Evolutionary conservation across 2,888 invertebrate genomes (phyloP).

Genomic region (Eristalis pertinax): DNA sequence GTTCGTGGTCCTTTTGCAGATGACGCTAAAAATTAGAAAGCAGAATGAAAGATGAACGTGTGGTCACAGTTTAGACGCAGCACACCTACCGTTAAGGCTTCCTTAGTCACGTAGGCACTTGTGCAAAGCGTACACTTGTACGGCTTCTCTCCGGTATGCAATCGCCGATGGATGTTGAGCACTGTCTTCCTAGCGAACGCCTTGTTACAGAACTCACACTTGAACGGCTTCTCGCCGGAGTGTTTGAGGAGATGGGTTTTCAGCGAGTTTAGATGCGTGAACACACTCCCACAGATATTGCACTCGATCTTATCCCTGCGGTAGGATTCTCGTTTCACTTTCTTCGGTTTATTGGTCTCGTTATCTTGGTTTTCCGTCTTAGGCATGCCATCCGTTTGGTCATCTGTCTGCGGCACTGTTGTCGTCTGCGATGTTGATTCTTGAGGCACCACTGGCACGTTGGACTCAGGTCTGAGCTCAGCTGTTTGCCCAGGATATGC

Average conservation of each 20-base stretch:
- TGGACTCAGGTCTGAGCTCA: constrained; percentile 12
- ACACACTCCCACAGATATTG: constrained; percentile 71
- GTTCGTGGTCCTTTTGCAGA: constrained; percentile 68
- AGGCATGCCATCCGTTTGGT: background rate
- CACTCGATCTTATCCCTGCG: constrained; percentile 67
- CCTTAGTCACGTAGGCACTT: constrained; percentile 69
- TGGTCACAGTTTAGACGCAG: background rate
- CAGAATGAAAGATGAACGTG: background rate
- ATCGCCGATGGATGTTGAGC: constrained; percentile 71
- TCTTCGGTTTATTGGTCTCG: constrained; percentile 20
- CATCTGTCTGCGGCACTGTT: background rate
- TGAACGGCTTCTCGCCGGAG: constrained; percentile 71
- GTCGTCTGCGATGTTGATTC: background rate
- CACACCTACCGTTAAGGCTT: constrained; percentile 67
- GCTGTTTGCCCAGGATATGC: constrained; percentile 1
- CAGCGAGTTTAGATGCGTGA: constrained; percentile 71
- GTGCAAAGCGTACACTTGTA: constrained; percentile 69
- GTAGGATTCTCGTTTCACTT: constrained; percentile 18
- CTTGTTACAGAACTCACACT: constrained; percentile 73
- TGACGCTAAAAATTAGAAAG: constrained; percentile 55
- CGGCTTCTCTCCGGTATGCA: constrained; percentile 73
- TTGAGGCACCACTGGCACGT: background rate
- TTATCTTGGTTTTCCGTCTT: constrained; percentile 38
- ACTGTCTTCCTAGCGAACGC: constrained; percentile 70
- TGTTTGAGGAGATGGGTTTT: constrained; percentile 72